Percentiles rank a stretch among this genome's conserved stretches.
Evolutionary conservation across 2,113 vertebrate genomes (phyloP).

Genomic region (Passer domesticus): DNA sequence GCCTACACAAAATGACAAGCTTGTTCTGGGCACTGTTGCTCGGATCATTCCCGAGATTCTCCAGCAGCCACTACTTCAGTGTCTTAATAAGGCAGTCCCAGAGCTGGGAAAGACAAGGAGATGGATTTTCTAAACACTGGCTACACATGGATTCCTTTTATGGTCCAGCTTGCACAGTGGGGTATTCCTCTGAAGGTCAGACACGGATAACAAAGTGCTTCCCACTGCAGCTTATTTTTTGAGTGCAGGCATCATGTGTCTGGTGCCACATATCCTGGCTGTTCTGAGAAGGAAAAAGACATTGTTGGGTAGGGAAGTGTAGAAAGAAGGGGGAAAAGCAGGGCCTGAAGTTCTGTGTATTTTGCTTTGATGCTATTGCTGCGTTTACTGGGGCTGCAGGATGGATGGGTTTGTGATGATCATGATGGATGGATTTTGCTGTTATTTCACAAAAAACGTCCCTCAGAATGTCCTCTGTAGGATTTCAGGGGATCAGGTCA

Average conservation of each 20-base stretch:
- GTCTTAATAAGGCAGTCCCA: conserved; percentile 50
- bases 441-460: background rate
- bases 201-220: background rate
- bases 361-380: background rate
- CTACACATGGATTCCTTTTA: conserved; percentile 51
- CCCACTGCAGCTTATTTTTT: background rate
- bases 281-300: background rate
- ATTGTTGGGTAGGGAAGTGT: background rate
- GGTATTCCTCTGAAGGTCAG: conserved; percentile 67
- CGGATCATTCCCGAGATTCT: conserved; percentile 46
- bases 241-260: background rate
- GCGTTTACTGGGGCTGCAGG: background rate
- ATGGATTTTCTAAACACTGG: conserved; percentile 50
- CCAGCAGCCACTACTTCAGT: background rate
- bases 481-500: background rate
- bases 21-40: background rate
- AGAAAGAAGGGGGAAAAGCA: background rate
- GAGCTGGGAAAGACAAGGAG: conserved; percentile 19
- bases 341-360: background rate
- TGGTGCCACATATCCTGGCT: background rate
- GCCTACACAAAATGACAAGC: background rate
- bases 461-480: background rate
- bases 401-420: background rate
- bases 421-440: background rate
- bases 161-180: conserved; percentile 35